A percentile compares a stretch with the other conserved stretches of the same genome.
Conservation (phyloP, 2,888 invertebrate genomes). For the Nomada hirtipes region DNA sequence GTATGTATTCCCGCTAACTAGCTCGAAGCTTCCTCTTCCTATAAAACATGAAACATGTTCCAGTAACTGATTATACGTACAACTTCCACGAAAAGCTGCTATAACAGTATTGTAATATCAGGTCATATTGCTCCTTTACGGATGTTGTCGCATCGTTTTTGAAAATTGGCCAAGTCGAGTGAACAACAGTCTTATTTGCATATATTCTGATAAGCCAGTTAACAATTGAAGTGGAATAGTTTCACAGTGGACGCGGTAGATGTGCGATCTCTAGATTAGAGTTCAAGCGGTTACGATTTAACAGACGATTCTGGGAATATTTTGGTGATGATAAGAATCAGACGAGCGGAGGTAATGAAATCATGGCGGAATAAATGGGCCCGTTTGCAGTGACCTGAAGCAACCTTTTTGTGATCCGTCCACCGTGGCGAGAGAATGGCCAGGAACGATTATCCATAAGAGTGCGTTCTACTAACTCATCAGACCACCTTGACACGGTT, state of each 20-base stretch:
- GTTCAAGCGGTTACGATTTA: neutral
- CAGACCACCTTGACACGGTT: conserved; percentile 55
- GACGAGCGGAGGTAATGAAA: conserved; percentile 5
- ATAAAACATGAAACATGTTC: neutral
- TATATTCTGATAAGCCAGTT: neutral
- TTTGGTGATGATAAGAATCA: conserved; percentile 4
- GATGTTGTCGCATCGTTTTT: neutral
- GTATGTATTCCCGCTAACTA: neutral
- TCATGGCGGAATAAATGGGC: conserved; percentile 20
- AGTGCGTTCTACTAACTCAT: conserved; percentile 53
- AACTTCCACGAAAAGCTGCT: neutral
- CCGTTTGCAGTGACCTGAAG: conserved; percentile 30
- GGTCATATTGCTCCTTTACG: neutral
- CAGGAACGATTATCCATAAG: conserved; percentile 60
- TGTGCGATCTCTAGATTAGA: neutral
- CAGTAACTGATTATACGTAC: neutral
- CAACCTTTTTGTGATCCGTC: conserved; percentile 36
- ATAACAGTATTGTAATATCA: neutral
- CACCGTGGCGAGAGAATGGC: conserved; percentile 48
- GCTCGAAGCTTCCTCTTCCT: conserved; percentile 10
- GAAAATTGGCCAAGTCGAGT: neutral
- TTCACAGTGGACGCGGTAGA: neutral
- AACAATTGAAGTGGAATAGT: neutral
- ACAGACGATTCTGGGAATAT: neutral
- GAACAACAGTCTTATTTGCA: neutral